Percentiles rank a stretch among this genome's conserved stretches.
Conservation (phyloP, 2,888 invertebrate genomes). For the Polyommatus iphigenia region DNA sequence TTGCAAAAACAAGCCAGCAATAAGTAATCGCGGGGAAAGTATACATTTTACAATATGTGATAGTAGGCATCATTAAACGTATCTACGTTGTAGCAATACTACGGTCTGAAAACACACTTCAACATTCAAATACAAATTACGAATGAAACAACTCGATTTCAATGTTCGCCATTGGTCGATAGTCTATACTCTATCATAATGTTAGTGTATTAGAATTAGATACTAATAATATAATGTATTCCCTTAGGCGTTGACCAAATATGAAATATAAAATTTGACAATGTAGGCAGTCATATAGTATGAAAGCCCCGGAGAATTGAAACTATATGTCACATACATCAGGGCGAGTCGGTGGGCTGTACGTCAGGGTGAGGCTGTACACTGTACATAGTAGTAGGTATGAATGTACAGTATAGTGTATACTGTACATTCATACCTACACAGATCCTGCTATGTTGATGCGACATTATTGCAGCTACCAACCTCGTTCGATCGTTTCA, state of each 20-base stretch:
- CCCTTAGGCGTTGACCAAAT: not conserved
- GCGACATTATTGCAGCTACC: not conserved
- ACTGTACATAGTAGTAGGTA: too few species aligned
- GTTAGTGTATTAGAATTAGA: too few species aligned
- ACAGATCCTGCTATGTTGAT: not conserved
- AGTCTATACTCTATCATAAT: too few species aligned
- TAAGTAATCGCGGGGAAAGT: too few species aligned
- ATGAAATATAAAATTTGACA: not conserved
- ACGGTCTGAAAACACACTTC: too few species aligned
- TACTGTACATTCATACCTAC: not conserved
- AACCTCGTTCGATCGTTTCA: not conserved
- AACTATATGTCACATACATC: not conserved
- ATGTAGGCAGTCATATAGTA: not conserved
- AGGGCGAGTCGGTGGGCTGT: not conserved
- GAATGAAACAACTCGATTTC: too few species aligned
- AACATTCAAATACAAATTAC: too few species aligned
- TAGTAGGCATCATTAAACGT: too few species aligned
- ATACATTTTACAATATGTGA: too few species aligned
- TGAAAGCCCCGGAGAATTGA: not conserved
- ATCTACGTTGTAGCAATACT: too few species aligned
- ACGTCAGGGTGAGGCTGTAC: not conserved
- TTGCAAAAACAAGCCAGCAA: not conserved
- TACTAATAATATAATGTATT: not conserved
- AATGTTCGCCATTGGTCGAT: too few species aligned
- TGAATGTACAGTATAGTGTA: too few species aligned